Percentiles rank a stretch among this genome's conserved stretches.
These are phyloP conservation scores for Teleopsis dalmanni DNA, from an alignment of 1,140 invertebrate species.

Conservation along the genomic window DNA sequence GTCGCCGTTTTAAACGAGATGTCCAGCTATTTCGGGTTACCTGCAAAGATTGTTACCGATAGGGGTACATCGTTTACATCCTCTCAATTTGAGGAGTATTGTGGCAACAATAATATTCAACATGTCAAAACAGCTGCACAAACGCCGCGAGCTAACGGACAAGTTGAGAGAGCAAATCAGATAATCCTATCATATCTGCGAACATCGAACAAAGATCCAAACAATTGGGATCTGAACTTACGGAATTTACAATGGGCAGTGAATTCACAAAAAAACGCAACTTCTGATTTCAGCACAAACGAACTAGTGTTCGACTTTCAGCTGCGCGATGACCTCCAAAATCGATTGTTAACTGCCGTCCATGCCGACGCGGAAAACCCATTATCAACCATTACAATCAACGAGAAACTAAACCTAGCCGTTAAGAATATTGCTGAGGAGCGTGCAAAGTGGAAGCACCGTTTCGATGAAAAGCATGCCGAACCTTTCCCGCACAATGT, in stretches of 20 bases:
- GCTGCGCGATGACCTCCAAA: background rate
- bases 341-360: background rate
- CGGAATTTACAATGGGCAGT: background rate
- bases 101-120: constrained; percentile 18
- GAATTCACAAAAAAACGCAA: constrained; percentile 4
- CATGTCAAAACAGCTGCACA: constrained; percentile 29
- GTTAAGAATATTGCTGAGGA: background rate
- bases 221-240: background rate
- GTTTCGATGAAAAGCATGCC: background rate
- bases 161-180: constrained; percentile 17
- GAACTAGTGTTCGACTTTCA: constrained; percentile 4
- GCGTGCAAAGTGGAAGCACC: background rate
- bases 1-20: constrained; percentile 11
- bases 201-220: background rate
- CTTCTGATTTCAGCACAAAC: background rate
- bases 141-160: constrained; percentile 27
- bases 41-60: constrained; percentile 31
- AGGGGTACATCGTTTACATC: constrained; percentile 30
- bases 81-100: constrained; percentile 22
- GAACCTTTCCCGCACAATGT: background rate
- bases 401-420: background rate
- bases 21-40: constrained; percentile 3
- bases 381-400: background rate
- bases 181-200: background rate
- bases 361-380: background rate